These are phyloP conservation scores for Branchellion lobata DNA, from an alignment of 2,888 invertebrate genomes.

Conservation along the genomic window DNA sequence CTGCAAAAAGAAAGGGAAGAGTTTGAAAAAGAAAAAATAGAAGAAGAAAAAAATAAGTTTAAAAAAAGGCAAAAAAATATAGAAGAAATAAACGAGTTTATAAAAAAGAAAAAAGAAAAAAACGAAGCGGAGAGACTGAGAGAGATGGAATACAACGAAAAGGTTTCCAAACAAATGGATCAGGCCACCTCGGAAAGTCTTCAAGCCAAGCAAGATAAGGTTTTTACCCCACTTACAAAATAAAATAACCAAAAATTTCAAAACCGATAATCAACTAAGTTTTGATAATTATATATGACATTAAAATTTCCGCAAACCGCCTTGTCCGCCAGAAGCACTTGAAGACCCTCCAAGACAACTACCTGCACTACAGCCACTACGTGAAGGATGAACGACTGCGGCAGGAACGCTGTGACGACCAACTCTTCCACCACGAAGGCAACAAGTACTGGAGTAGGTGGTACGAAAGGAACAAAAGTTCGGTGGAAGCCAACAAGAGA, in stretches of 20 bases:
- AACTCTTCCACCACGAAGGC: slow-evolving; percentile 58
- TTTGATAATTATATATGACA: background rate
- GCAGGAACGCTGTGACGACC: slow-evolving; percentile 59
- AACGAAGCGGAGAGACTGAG: background rate
- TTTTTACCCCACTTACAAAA: background rate
- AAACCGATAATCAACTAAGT: slow-evolving; percentile 23
- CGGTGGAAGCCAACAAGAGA: slow-evolving; percentile 58
- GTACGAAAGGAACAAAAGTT: slow-evolving; percentile 58
- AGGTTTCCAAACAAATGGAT: background rate
- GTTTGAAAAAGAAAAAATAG: background rate
- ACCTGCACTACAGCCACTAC: slow-evolving; percentile 58
- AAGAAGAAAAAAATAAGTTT: background rate
- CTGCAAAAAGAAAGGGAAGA: slow-evolving; percentile 48
- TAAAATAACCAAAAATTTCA: too few relatives aligned
- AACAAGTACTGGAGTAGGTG: slow-evolving; percentile 62
- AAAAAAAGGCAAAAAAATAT: background rate
- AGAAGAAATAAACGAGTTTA: background rate
- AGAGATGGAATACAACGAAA: background rate
- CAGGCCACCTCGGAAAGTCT: background rate
- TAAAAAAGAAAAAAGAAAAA: background rate
- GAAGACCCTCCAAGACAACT: slow-evolving; percentile 59
- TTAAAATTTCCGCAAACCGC: background rate
- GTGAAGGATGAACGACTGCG: slow-evolving; percentile 57
- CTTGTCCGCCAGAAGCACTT: slow-evolving; percentile 59
- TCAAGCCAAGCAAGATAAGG: background rate